These are phyloP conservation scores for Mugil cephalus DNA, from an alignment of 2,113 vertebrate genomes.

Conservation along the genomic window DNA sequence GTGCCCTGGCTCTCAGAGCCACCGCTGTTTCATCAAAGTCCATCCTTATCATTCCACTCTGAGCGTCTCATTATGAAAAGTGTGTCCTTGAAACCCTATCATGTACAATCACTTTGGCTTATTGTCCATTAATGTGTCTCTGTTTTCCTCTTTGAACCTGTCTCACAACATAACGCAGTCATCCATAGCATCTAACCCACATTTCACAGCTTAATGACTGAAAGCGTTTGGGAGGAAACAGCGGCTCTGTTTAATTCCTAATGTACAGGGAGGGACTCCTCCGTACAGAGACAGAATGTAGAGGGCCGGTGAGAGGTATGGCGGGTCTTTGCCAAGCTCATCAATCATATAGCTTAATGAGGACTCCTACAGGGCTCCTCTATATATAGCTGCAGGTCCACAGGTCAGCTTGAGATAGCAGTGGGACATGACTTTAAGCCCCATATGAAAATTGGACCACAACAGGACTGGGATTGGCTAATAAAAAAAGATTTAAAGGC, in stretches of 20 bases:
- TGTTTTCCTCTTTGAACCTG: too few species aligned
- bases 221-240: slow-evolving; percentile 5
- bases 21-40: not conserved
- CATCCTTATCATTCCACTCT: not conserved
- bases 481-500: not conserved
- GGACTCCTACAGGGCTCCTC: slow-evolving; percentile 10
- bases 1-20: too few species aligned
- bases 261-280: not conserved
- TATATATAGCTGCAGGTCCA: slow-evolving; percentile 13
- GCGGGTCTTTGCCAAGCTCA: slow-evolving; percentile 20
- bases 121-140: not conserved
- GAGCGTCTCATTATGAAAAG: too few species aligned
- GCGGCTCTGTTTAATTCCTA: slow-evolving; percentile 1
- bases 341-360: slow-evolving; percentile 36
- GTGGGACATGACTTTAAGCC: slow-evolving; percentile 18
- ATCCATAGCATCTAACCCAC: slow-evolving; percentile 5
- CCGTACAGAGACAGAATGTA: slow-evolving; percentile 9
- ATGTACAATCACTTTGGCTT: not conserved
- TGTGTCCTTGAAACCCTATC: too few species aligned
- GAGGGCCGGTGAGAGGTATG: slow-evolving; percentile 12
- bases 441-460: not conserved
- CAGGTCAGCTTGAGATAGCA: not conserved
- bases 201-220: slow-evolving; percentile 5
- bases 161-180: too few species aligned
- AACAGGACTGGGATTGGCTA: not conserved